Evolutionary conservation across 2,797 vertebrate species (phyloP), one percentile per base, ranked within the genome.

Genomic region (Danio choprae): DNA sequence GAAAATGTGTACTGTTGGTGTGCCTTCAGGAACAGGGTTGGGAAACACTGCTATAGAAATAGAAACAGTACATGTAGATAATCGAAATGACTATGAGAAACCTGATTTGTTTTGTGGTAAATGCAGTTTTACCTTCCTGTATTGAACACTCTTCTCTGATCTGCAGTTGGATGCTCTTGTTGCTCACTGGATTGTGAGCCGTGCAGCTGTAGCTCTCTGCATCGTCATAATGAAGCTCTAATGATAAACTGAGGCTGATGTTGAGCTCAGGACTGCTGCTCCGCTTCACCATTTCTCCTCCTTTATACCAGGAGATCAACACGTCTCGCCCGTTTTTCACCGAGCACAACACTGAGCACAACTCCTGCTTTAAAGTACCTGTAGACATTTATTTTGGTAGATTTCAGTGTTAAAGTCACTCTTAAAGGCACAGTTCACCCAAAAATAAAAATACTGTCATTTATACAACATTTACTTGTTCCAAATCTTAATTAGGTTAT

Each of bases 281-380:
- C 20, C 46, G 63, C 0, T 29, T 67, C 63, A 67, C 4, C 4
- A 67, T 29, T 67, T 46, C 43, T 16, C 13, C 0, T 2, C 64
- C 64, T 48, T 67, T 67, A 48, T 65, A 46, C 63, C 63, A 65
- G 0, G 63, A 65, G 63, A 65, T 46, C 6, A 4, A 65, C 43
- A 65, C 4, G 2, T 5, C 43, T 48, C 0, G 18, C 16, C 1
- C 63, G 5, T 67, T 67, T 15, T 6, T 67, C 6, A 67, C 20
- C 0, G 63, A 67, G 63, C 63, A 67, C 18, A 16, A 0, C 43
- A 3, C 43, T 15, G 7, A 48, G 46, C 46, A 50, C 1, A 36
- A 6, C 0, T 69, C 46, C 1, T 0, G 43, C 12, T 46, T 15
- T 4, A 5, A 65, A 22, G 8, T 11, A 38, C 46, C 65, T 69